Conservation (phyloP, 2,113 vertebrate genomes). For the Morone saxatilis region DNA sequence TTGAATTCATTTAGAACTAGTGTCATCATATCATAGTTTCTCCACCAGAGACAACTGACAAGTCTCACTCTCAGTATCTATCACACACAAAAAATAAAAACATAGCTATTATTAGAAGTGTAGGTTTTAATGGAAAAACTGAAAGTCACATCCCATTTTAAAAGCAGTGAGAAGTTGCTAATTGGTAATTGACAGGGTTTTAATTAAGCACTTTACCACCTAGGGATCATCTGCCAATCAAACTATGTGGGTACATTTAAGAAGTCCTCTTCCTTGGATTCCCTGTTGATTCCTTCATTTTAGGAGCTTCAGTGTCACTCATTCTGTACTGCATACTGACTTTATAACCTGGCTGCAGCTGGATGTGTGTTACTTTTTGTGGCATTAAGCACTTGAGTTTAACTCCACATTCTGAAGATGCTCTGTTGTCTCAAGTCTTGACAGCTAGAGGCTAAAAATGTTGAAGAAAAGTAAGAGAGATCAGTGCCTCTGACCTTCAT, state of each 20-base stretch:
- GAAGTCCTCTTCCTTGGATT: background rate
- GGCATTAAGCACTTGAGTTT: no score
- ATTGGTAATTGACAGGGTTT: background rate
- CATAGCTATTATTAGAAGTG: background rate
- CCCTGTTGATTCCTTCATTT: background rate
- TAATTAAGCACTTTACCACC: background rate
- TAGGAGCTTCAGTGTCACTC: background rate
- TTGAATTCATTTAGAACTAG: background rate
- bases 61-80: background rate
- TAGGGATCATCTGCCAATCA: background rate
- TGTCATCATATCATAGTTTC: background rate
- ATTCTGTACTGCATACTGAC: background rate
- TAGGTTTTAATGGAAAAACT: no score
- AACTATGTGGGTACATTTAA: background rate
- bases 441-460: background rate
- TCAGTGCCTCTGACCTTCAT: slow-evolving; percentile 39
- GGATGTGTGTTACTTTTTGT: background rate
- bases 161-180: background rate
- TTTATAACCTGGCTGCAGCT: background rate
- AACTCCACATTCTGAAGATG: background rate
- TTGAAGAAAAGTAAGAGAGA: background rate
- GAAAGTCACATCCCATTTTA: background rate
- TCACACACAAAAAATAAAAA: background rate
- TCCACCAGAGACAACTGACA: background rate
- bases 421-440: background rate